These are phyloP conservation scores for Cassiopea xamachana DNA, from an alignment of 30 jellyfish, hydroid and myxozoan genomes.

Conservation along the genomic window DNA sequence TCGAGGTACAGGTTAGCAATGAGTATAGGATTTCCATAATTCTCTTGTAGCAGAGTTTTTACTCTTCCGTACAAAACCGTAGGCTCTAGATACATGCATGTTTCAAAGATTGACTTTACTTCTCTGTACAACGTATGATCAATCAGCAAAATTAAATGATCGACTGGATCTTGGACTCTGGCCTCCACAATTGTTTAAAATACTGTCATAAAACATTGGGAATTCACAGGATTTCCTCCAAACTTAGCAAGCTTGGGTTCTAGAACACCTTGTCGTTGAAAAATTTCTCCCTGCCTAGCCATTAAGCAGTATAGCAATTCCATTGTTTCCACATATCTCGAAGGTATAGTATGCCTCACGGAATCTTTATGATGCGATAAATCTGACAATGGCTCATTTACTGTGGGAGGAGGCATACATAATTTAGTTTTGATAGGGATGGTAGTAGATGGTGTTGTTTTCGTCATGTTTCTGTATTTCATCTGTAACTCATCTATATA, in stretches of 20 bases:
- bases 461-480: not conserved
- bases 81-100: conserved; percentile 30
- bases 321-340: not conserved
- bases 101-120: conserved; percentile 26
- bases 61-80: conserved; percentile 41
- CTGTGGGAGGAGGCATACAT: not conserved
- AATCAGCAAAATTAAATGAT: conserved; percentile 20
- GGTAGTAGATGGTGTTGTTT: not conserved
- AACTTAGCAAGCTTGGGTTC: conserved; percentile 45
- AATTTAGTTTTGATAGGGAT: not conserved
- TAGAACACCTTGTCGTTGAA: conserved; percentile 53
- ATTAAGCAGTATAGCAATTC: conserved; percentile 24
- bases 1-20: conserved; percentile 42
- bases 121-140: conserved; percentile 30
- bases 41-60: conserved; percentile 48
- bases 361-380: not conserved
- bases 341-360: not conserved
- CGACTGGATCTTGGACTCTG: conserved; percentile 32
- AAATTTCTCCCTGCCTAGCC: conserved; percentile 33
- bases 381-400: not conserved
- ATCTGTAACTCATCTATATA: not conserved
- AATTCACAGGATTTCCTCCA: conserved; percentile 58
- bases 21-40: conserved; percentile 36
- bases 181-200: conserved; percentile 43
- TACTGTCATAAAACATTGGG: conserved; percentile 30